Percentiles rank a stretch among this genome's conserved stretches.
phyloP scores from a whole-genome alignment of 2,113 vertebrate species.

The Sorex fumeus region DNA sequence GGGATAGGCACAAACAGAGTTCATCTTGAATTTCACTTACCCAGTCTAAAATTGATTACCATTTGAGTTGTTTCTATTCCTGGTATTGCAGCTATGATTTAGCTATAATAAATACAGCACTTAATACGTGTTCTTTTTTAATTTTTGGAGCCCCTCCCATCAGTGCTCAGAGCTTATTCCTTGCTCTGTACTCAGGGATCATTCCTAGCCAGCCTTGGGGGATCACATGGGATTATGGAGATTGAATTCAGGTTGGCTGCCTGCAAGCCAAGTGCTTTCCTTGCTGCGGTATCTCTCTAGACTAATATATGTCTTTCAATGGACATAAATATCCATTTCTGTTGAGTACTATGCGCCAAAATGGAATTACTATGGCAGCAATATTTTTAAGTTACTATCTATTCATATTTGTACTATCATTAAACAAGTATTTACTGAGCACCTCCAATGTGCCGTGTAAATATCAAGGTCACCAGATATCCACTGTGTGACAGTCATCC shows the following conservation, averaged over 20 bases:
- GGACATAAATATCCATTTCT: slow-evolving; percentile 40
- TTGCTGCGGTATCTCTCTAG: too few species aligned
- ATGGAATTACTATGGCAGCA: slow-evolving; percentile 1
- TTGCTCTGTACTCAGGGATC: too few species aligned
- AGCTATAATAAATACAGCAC: background rate
- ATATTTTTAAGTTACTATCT: too few species aligned
- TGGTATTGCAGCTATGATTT: background rate
- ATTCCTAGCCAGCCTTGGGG: too few species aligned
- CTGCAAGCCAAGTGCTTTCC: too few species aligned
- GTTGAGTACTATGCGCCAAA: background rate
- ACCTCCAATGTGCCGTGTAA: background rate
- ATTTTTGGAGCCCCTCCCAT: too few species aligned
- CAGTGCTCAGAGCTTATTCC: too few species aligned
- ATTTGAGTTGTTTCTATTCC: slow-evolving; percentile 29
- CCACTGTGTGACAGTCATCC: background rate
- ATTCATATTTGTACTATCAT: background rate
- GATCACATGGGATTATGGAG: background rate
- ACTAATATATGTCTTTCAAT: background rate
- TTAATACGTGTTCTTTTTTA: too few species aligned
- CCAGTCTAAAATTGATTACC: background rate
- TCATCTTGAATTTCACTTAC: background rate
- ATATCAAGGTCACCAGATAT: background rate
- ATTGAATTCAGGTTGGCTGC: too few species aligned
- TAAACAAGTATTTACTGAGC: background rate
- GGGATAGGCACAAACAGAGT: background rate